phyloP scores from a whole-genome alignment of 1,140 invertebrate genomes.

The Amyelois transitella region DNA sequence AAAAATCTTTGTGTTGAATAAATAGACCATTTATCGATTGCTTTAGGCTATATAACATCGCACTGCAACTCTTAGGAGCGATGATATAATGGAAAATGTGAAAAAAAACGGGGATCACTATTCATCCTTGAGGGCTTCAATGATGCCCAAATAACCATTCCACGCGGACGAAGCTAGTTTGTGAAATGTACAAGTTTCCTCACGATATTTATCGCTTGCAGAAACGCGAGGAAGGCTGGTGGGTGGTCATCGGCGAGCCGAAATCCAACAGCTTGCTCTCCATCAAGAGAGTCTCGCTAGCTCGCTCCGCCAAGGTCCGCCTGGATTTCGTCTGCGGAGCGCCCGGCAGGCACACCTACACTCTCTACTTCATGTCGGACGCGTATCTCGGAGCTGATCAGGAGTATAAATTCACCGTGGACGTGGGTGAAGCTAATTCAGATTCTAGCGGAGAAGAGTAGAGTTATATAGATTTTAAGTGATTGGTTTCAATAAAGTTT shows the following conservation, averaged over 20 bases:
- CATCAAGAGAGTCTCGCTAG: conserved; percentile 95
- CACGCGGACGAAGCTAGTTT: too few species aligned
- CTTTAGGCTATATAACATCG: too few species aligned
- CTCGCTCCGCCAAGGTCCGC: conserved; percentile 94
- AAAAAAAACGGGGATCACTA: too few species aligned
- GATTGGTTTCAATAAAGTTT: too few species aligned
- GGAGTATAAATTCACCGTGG: conserved; percentile 91
- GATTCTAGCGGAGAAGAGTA: conserved; percentile 33
- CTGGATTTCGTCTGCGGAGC: conserved; percentile 95
- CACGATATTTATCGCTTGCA: conserved; percentile 57
- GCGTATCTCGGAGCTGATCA: conserved; percentile 99
- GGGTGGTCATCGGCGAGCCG: conserved; percentile 98
- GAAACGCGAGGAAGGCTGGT: conserved; percentile 99
- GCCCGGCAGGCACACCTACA: conserved; percentile 91
- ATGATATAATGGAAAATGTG: too few species aligned
- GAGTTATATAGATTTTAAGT: too few species aligned
- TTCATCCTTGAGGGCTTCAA: too few species aligned
- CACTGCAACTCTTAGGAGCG: too few species aligned
- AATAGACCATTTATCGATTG: too few species aligned
- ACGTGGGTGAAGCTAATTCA: conserved; percentile 81
- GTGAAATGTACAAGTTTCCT: too few species aligned
- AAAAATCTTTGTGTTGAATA: too few species aligned
- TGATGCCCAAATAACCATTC: too few species aligned
- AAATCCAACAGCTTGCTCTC: conserved; percentile 95
- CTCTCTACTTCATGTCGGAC: conserved; percentile 99